Evolutionary conservation across 2,797 vertebrate species (phyloP), one percentile per base, ranked within the genome.

Genomic region (Amniataba percoides): DNA sequence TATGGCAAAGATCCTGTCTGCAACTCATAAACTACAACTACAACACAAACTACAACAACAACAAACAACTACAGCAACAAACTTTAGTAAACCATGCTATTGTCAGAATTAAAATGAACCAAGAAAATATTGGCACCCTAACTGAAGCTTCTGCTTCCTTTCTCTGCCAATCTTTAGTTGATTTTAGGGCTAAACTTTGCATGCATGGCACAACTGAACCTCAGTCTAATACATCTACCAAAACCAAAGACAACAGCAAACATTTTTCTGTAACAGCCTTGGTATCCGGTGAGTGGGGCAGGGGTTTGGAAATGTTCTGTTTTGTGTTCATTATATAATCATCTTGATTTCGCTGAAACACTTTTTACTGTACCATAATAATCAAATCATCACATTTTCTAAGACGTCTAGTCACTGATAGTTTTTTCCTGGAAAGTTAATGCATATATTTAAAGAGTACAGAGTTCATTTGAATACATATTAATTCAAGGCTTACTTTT

Each of bases 1-100:
- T 56, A 61, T 61, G 19, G 48, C 42, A 18, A 74, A 78, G n/a
- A 59, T 55, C 27, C 51, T 78, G 45, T 46, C 23, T 53, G 19
- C 36, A 57, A 11, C 15, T 23, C 59, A 74, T 49, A 39, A 70
- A 56, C 27, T 46, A 19, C 39, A 31, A 27, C 27, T 27, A 27
- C 4, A 27, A 31, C 27, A n/a, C n/a, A 39, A 70, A 56, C 27
- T 46, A 19, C 39, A 31, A 27, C 27, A 2, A 27, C 4, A 27
- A 31, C 27, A n/a, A n/a, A 19, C 39, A 31, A 27, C 27, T 27
- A 27, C 4, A 27, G n/a, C n/a, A n/a, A 31, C 27, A 52, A 52
- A 42, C 13, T 43, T 59, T 39, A 40, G 45, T 12, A 16, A 60
- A 31, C 6, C 9, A 59, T 18, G 16, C 16, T 48, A 46, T 21